A percentile compares a stretch with the other conserved stretches of the same genome.
Conservation (phyloP, 2,797 vertebrate species). For the Chromobotia macracanthus region DNA sequence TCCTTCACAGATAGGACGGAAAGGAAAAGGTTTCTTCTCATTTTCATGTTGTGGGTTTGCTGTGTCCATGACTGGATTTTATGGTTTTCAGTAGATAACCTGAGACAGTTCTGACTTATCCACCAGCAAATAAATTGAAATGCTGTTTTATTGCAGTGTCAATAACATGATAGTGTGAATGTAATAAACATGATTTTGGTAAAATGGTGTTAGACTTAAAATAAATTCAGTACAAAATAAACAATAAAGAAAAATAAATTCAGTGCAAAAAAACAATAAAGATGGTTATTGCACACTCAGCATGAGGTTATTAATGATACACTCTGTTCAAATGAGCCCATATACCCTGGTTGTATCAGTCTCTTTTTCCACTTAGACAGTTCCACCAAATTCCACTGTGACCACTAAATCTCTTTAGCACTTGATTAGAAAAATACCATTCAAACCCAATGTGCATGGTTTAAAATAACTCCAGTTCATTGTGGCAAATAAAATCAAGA, state of each 20-base stretch:
- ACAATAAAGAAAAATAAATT: not conserved
- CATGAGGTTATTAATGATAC: not conserved
- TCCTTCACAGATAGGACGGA: slow-evolving; percentile 1
- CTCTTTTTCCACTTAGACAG: not conserved
- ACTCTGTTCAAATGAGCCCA: not conserved
- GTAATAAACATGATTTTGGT: not conserved
- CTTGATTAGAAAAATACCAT: not conserved
- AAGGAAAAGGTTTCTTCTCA: slow-evolving; percentile 19
- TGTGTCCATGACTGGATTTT: slow-evolving; percentile 3
- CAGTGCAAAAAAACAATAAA: not conserved
- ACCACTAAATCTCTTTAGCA: not conserved
- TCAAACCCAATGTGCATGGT: not conserved
- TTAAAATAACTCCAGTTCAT: not conserved
- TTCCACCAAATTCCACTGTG: not conserved
- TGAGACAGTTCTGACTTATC: not conserved
- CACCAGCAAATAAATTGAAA: slow-evolving; percentile 13
- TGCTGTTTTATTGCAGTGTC: not conserved
- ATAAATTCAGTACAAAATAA: not conserved
- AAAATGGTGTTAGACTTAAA: not conserved
- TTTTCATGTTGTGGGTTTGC: slow-evolving; percentile 18
- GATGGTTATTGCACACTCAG: not conserved
- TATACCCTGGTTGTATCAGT: not conserved
- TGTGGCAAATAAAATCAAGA: not conserved
- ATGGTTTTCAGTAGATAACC: slow-evolving; percentile 6
- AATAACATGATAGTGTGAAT: not conserved